Percentiles rank a stretch among this genome's conserved stretches.
Conservation (phyloP, 2,113 vertebrate genomes). For the Seriola quinqueradiata region DNA sequence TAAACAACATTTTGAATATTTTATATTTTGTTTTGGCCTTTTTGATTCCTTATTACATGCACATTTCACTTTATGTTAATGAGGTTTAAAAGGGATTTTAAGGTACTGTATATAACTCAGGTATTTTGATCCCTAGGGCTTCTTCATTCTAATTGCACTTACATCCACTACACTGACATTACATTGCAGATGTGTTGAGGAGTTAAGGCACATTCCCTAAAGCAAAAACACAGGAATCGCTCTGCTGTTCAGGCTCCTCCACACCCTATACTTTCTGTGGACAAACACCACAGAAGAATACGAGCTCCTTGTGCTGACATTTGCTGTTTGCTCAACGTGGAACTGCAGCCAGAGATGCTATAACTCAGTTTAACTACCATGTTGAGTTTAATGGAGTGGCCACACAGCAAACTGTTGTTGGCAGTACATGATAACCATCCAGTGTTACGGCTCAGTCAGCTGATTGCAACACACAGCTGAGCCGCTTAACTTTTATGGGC, state of each 20-base stretch:
- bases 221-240: conserved; percentile 33
- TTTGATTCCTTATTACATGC: neutral
- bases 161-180: neutral
- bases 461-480: conserved; percentile 33
- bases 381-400: conserved; percentile 41
- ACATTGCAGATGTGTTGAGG: neutral
- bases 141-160: neutral
- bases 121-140: neutral
- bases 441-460: conserved; percentile 40
- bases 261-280: conserved; percentile 43
- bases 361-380: conserved; percentile 63
- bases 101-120: neutral
- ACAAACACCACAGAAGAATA: conserved; percentile 43
- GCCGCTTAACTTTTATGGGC: conserved; percentile 3
- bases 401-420: conserved; percentile 41
- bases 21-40: neutral
- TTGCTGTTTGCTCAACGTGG: conserved; percentile 50
- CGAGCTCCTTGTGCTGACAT: conserved; percentile 43
- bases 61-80: neutral
- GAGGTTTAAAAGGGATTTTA: neutral
- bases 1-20: neutral
- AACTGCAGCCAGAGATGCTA: conserved; percentile 34
- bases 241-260: conserved; percentile 21
- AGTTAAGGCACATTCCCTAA: conserved; percentile 12
- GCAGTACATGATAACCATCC: conserved; percentile 29